Evolutionary conservation across 2,888 invertebrate genomes (phyloP).

Genomic region (Diachrysia chrysitis): DNA sequence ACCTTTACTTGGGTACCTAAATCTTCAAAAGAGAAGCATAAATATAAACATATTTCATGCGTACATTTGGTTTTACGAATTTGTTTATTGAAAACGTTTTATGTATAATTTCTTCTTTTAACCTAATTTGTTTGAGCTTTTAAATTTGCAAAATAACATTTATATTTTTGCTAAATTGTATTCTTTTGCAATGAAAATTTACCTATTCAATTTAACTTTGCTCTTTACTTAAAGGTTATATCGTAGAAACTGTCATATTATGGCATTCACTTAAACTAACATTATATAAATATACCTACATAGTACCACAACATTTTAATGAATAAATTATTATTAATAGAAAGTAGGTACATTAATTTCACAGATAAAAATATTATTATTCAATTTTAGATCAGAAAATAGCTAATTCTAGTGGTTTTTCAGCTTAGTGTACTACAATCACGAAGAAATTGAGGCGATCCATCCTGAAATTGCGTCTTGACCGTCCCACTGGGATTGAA

Average conservation of each 20-base stretch:
- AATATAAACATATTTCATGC: not conserved
- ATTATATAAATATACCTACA: too few relatives aligned
- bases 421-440: conserved; percentile 39
- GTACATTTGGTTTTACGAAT: not conserved
- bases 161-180: too few relatives aligned
- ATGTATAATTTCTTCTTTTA: not conserved
- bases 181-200: too few relatives aligned
- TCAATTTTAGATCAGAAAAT: conserved; percentile 10
- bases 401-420: conserved; percentile 31
- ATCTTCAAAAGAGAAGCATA: conserved; percentile 4
- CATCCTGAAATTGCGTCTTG: conserved; percentile 61
- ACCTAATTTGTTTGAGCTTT: not conserved
- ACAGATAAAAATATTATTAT: not conserved
- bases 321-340: too few relatives aligned
- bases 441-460: conserved; percentile 53
- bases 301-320: too few relatives aligned
- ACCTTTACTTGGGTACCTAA: not conserved
- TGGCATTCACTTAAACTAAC: too few relatives aligned
- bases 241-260: too few relatives aligned
- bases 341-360: too few relatives aligned
- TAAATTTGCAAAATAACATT: too few relatives aligned
- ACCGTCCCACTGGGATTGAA: conserved; percentile 47
- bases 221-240: not conserved
- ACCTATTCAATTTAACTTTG: not conserved
- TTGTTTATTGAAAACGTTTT: not conserved